Conservation (phyloP, 1,140 invertebrate genomes). For the Macrobrachium rosenbergii region DNA sequence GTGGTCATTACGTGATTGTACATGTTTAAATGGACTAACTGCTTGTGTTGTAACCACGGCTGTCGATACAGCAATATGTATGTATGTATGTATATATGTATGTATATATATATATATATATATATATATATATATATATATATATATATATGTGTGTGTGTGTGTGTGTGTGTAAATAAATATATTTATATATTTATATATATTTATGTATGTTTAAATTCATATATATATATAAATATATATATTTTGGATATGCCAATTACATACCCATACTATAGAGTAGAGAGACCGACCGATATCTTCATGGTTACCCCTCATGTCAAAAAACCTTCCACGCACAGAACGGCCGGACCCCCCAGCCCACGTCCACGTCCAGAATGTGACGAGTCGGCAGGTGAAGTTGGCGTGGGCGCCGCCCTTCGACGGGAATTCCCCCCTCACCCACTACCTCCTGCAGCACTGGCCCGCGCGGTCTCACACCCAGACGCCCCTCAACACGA, state of each 20-base stretch:
- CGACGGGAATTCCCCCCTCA: slow-evolving; percentile 74
- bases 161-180: not conserved
- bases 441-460: slow-evolving; percentile 69
- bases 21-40: too few relatives aligned
- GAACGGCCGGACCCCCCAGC: slow-evolving; percentile 72
- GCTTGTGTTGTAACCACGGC: too few relatives aligned
- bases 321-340: slow-evolving; percentile 49
- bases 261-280: too few relatives aligned
- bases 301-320: too few relatives aligned
- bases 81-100: too few relatives aligned
- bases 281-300: too few relatives aligned
- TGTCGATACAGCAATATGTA: too few relatives aligned
- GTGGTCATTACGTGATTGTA: too few relatives aligned
- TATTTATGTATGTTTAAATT: not conserved
- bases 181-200: slow-evolving; percentile 4
- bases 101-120: too few relatives aligned
- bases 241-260: too few relatives aligned
- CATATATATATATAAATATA: slow-evolving; percentile 30
- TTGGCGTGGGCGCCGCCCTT: slow-evolving; percentile 72
- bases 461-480: slow-evolving; percentile 26
- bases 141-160: too few relatives aligned
- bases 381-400: slow-evolving; percentile 69
- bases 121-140: too few relatives aligned
- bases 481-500: slow-evolving; percentile 31
- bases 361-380: slow-evolving; percentile 70